phyloP scores from a whole-genome alignment of 2,113 vertebrate genomes.

The Brienomyrus longianalis region DNA sequence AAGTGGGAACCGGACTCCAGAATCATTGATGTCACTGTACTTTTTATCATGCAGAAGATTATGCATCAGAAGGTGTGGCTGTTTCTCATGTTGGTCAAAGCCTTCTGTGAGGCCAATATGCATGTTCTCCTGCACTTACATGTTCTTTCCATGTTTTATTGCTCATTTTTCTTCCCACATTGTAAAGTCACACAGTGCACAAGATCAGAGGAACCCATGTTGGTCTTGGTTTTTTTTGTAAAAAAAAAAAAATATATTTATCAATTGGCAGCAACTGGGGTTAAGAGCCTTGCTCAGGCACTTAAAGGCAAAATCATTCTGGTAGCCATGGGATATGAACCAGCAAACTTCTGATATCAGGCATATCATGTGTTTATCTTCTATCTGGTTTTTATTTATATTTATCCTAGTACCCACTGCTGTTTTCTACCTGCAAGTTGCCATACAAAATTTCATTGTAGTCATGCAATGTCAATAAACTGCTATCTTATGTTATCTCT shows the following conservation, averaged over 20 bases:
- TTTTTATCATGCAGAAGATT: neutral
- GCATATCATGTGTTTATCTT: neutral
- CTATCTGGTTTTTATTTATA: neutral
- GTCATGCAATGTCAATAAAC: neutral
- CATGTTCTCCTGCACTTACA: neutral
- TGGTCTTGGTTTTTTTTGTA: neutral
- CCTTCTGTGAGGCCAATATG: neutral
- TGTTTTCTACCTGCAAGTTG: neutral
- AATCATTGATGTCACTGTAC: neutral
- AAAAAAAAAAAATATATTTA: neutral
- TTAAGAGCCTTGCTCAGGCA: neutral
- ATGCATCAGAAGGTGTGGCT: neutral
- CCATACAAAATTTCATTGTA: neutral
- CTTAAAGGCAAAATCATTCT: neutral
- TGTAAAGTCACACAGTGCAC: neutral
- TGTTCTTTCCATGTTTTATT: neutral
- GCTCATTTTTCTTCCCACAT: neutral
- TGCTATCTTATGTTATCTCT: too few species aligned
- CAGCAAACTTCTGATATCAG: neutral
- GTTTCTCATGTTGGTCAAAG: neutral
- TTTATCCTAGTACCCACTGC: neutral
- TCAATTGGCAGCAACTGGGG: neutral
- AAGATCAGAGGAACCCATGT: neutral
- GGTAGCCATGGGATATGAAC: neutral
- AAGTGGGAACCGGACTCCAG: neutral